Base-by-base conservation (phyloP, 2,113 vertebrate genomes). In the Axis porcinus region DNA sequence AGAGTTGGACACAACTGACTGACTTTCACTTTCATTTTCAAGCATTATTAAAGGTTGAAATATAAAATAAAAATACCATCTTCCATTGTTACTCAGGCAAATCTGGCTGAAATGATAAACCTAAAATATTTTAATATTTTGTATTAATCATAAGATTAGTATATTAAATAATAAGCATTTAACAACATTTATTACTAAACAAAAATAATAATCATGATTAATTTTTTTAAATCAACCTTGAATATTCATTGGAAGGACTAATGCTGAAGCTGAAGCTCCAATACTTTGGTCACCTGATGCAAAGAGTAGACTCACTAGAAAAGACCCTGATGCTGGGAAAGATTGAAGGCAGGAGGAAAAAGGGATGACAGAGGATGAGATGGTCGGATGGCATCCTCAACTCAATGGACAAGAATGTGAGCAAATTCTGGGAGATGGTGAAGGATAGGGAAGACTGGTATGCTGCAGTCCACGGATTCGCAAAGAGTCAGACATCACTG, bases 111-210 rank as follows among this genome's bases (percentile, higher is more conserved):
- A 50, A 81, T 45, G 21, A 76, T 64, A 85, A 86, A 67, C 6
- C 2, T 88, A 50, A 58, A 85, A 81, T 84, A 11, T 81, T 60
- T 86, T 60, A 64, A 82, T 91, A 85, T 60, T 14, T 78, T 91
- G 47, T 33, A 40, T 70, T 70, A 40, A 70, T 70, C 10, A 23
- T 23, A 70, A 70, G 33, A 67, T 36, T 36, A 3, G 2, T 23
- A 70, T 36, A 6, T 70, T 70, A 70, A 70, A 70, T 21, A 70
- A 70, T 70, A 70, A 36, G 17, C n/a, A 70, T 70, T 40, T 70
- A 70, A 70, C 5, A 70, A 70, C 12, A 10, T 10, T 70, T 70
- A 70, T 70, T 70, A 40, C 67, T 23, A 70, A 70, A 70, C 10
- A 40, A 70, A 70, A 70, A 40, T 40, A 40, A 70, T 40, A 70